Base-by-base conservation (phyloP, 2,113 vertebrate genomes). In the Catharus fuscescens region DNA sequence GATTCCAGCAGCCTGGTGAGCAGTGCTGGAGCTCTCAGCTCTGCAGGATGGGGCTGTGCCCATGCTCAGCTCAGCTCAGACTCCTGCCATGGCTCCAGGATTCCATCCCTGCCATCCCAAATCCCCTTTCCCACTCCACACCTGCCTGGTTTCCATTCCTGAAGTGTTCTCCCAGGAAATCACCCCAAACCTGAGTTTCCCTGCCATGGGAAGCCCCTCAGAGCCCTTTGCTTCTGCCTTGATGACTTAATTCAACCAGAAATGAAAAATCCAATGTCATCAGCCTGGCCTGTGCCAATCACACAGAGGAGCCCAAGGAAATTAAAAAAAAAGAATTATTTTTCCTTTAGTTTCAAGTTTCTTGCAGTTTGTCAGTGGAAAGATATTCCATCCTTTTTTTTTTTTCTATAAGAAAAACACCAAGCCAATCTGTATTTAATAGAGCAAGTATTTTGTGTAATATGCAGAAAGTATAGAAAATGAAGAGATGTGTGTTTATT, bases 371-470 rank as follows among this genome's bases (percentile, higher is more conserved):
- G 78, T 90, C 86, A 86, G 80, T 93, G 87, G 73, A 82, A 96
- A 76, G 47, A 47, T 86, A 80, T 38, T 65, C 54, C 38, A 64
- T 71, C 29, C 8, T 80, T 82, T 12, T 28, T 52, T 29, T 5
- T 28, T 31, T 42, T 53, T 61, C 44, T 34, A 1, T 42, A 69
- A 82, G 47, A 60, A 89, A 93, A 66, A 54, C 56, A 44, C 53
- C 42, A 44, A 82, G 76, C 34, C 62, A 83, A 87, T 92, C 93
- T 97, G 84, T 69, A 24, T 95, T 97, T 96, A 96, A 96, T 97
- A 92, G 92, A 95, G 70, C 61, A 32, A 71, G 61, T 84, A 65
- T 93, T 96, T 94, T 67, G 34, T 93, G 44, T 52, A 66, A 80
- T 44, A 38, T 59, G 76, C 85, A 70, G 90, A 59, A 92, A 87